Evolutionary conservation across 2,113 vertebrate genomes (phyloP), one percentile per base, ranked within the genome.

Genomic region (Cyanoderma ruficeps): DNA sequence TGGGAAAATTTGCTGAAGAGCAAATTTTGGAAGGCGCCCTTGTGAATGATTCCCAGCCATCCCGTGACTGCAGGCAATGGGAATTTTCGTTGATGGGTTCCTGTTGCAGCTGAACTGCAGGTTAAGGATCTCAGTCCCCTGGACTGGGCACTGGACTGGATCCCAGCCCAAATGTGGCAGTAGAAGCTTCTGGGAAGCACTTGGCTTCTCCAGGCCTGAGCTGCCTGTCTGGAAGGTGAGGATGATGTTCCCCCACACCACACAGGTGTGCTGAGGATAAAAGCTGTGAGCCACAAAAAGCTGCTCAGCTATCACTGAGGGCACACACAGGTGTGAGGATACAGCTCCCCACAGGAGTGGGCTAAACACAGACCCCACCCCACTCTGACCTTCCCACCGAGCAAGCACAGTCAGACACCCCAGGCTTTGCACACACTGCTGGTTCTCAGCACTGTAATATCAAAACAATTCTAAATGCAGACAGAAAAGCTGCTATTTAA

Each of bases 21-120:
- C 55, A 83, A 24, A 87, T 79, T 93, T 82, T 76, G 95, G 87
- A 95, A 94, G 87, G 60, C 71, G 18, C 42, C 86, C 68, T 20
- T 47, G 52, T 81, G 94, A 89, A 90, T 19, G 55, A 83, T 65
- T 80, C 79, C 88, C 92, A 92, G 46, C 59, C 80, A 47, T 23
- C 27, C 76, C 15, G 4, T 13, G 83, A 22, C 76, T 63, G 46
- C 37, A 61, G 63, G 78, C 70, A 39, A 67, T 0, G 16, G 7
- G 65, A 30, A 28, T 23, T 39, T 39, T 33, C 0, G 3, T 30
- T 59, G 69, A 70, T 44, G 65, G 60, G n/a, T 30, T 89, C 37
- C 46, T 63, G 42, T n/a, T 70, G 68, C 39, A 83, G 78, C 53
- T 10, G 2, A 94, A 31, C 23, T n/a, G 6, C 25, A 70, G 68